Evolutionary conservation across 2,797 vertebrate species (phyloP), one percentile per base, ranked within the genome.

Genomic region (Rhinella marina): DNA sequence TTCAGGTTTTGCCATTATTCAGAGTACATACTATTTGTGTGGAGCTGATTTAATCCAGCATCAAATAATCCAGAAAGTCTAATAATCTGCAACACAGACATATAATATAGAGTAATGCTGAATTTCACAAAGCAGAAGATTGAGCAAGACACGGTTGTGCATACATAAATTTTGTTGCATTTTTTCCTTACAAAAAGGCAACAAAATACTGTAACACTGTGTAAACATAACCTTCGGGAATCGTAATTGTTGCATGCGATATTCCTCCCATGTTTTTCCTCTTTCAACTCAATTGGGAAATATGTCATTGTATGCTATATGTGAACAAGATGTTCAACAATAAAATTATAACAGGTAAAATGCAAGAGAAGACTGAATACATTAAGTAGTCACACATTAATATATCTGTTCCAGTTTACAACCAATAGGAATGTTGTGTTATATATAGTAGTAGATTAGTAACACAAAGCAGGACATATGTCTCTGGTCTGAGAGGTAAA

Each of bases 371-470:
- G 32, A 41, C 32, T 3, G 32, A 41, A 41, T 41, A 41, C 5
- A 6, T 61, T 32, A 6, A 61, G 57, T 32, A 61, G 29, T 62
- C 12, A 23, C 11, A 48, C 57, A 81, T 81, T 23, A 62, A 81
- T 48, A 81, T 13, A 81, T 32, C n/a, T 62, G 78, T 81, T 62
- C 78, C 78, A 62, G 11, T 81, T 59, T 81, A 0, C 4, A 81
- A 41, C 57, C 29, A 32, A 62, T 32, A 32, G 17, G 9, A 57
- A 59, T 57, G 16, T 79, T 41, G 32, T 6, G 27, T 59, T 27
- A 29, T 59, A 17, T 21, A 61, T 8, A 80, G 41, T 54, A 57
- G 57, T 16, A 29, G 27, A 79, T 32, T 32, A 29, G 21, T 59
- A 61, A 8, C 9, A 80, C 75, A 77, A 12, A 14, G 21, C 19